These are phyloP conservation scores for Osmoderma eremita DNA, from an alignment of 2,888 invertebrate species.

Conservation along the genomic window DNA sequence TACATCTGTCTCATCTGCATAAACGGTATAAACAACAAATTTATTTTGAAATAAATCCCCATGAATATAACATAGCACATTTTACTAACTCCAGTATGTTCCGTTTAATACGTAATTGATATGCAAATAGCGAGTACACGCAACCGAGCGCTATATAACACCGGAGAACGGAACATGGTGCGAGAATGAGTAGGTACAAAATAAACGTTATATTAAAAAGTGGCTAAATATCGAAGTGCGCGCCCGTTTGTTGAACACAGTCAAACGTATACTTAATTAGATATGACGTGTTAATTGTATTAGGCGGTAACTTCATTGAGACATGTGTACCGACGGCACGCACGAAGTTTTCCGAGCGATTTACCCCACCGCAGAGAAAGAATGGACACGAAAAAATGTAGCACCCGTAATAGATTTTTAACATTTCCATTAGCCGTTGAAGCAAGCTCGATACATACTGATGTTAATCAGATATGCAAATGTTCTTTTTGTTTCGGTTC, in stretches of 20 bases:
- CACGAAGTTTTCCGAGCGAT: slow-evolving; percentile 13
- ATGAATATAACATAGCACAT: slow-evolving; percentile 5
- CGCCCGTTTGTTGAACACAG: slow-evolving; percentile 31
- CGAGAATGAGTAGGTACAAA: slow-evolving; percentile 21
- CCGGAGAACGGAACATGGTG: slow-evolving; percentile 5
- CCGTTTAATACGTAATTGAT: slow-evolving; percentile 44
- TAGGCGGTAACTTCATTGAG: slow-evolving; percentile 40
- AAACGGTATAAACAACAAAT: slow-evolving; percentile 16
- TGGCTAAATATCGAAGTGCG: slow-evolving; percentile 35
- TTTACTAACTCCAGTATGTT: slow-evolving; percentile 29
- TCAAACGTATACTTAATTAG: slow-evolving; percentile 44
- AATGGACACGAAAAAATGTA: slow-evolving; percentile 19
- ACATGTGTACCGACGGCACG: slow-evolving; percentile 35
- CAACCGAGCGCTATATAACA: slow-evolving; percentile 33
- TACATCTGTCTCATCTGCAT: neutral
- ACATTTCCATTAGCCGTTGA: slow-evolving; percentile 19
- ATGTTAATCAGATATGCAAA: slow-evolving; percentile 21
- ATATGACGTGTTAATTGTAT: slow-evolving; percentile 48
- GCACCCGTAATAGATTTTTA: slow-evolving; percentile 6
- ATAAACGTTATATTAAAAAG: slow-evolving; percentile 30
- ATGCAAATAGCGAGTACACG: slow-evolving; percentile 46
- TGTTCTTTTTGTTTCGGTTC: neutral
- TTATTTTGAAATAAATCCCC: slow-evolving; percentile 14
- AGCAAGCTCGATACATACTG: neutral
- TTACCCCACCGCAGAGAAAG: slow-evolving; percentile 8